These are phyloP conservation scores for Amblyteles armatorius DNA, from an alignment of 2,888 invertebrate genomes.

Conservation along the genomic window DNA sequence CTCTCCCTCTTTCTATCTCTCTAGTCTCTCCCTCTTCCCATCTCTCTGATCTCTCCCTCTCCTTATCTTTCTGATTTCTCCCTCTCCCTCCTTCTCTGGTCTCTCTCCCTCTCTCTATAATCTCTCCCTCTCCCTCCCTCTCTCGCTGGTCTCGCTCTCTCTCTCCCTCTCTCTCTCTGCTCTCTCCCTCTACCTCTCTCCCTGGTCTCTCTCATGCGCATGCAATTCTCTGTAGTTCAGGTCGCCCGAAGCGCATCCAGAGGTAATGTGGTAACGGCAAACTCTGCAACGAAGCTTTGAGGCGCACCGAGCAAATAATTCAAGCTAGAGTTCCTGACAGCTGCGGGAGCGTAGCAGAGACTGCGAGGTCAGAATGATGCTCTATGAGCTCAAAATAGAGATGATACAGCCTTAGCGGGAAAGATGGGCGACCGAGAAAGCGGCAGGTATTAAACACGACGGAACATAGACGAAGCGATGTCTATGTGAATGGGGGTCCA, in stretches of 20 bases:
- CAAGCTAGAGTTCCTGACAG: constrained; percentile 70
- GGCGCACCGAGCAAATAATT: constrained; percentile 78
- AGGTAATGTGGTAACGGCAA: constrained; percentile 74
- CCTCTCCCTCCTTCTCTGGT: neutral
- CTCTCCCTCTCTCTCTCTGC: too few relatives aligned
- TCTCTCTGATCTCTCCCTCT: neutral
- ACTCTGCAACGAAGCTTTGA: constrained; percentile 74
- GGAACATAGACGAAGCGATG: neutral
- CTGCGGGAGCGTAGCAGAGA: constrained; percentile 59
- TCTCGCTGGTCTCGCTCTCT: too few relatives aligned
- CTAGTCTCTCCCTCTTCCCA: neutral
- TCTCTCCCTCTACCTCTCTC: constrained; percentile 13
- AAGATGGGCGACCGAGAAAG: constrained; percentile 14
- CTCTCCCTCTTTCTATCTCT: neutral
- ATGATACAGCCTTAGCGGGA: constrained; percentile 31
- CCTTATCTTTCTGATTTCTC: constrained; percentile 23
- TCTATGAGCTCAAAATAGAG: constrained; percentile 58
- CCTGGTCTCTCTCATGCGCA: constrained; percentile 20
- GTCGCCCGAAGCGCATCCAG: constrained; percentile 16
- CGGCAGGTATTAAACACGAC: neutral
- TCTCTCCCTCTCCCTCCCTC: constrained; percentile 31
- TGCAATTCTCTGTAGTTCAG: neutral
- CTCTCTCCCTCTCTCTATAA: neutral
- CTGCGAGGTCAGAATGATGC: constrained; percentile 59
- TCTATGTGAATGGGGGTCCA: too few relatives aligned